Evolutionary conservation across 2,113 vertebrate genomes (phyloP).

Genomic region (Platichthys stellatus): DNA sequence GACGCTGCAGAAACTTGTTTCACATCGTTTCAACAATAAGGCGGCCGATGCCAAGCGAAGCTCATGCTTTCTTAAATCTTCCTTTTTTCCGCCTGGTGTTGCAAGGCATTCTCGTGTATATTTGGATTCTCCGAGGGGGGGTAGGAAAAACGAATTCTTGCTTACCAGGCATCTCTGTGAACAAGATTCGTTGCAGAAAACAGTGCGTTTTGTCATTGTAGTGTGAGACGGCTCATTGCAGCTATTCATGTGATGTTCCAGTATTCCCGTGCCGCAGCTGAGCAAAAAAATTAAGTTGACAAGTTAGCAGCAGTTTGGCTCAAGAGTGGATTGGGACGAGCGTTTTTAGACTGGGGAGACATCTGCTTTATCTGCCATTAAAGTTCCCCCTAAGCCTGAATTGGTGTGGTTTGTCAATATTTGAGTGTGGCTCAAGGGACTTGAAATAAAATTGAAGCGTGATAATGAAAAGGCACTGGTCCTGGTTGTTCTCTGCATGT

Average conservation of each 20-base stretch:
- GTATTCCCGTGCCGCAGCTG: conserved; percentile 21
- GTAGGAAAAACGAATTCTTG: conserved; percentile 29
- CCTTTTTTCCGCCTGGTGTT: conserved; percentile 3
- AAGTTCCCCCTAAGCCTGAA: conserved; percentile 16
- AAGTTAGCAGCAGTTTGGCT: conserved; percentile 33
- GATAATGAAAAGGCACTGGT: not conserved
- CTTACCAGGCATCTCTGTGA: conserved; percentile 48
- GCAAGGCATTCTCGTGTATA: conserved; percentile 34
- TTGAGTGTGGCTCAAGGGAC: not conserved
- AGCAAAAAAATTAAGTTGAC: conserved; percentile 22
- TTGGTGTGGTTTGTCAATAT: conserved; percentile 40
- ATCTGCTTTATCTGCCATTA: conserved; percentile 30
- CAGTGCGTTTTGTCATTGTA: conserved; percentile 35
- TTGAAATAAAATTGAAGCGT: not conserved
- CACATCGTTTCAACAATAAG: conserved; percentile 35
- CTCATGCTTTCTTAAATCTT: conserved; percentile 28
- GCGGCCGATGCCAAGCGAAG: conserved; percentile 16
- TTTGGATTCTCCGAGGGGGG: conserved; percentile 27
- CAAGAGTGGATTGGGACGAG: conserved; percentile 21
- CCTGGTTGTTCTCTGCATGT: conserved; percentile 9
- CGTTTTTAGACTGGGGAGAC: conserved; percentile 21
- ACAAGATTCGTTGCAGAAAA: conserved; percentile 25
- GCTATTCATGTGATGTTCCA: conserved; percentile 39
- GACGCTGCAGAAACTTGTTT: conserved; percentile 19
- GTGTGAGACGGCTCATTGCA: conserved; percentile 35